Evolutionary conservation across 2,113 vertebrate genomes (phyloP).

Genomic region (Corydoras maculifer): DNA sequence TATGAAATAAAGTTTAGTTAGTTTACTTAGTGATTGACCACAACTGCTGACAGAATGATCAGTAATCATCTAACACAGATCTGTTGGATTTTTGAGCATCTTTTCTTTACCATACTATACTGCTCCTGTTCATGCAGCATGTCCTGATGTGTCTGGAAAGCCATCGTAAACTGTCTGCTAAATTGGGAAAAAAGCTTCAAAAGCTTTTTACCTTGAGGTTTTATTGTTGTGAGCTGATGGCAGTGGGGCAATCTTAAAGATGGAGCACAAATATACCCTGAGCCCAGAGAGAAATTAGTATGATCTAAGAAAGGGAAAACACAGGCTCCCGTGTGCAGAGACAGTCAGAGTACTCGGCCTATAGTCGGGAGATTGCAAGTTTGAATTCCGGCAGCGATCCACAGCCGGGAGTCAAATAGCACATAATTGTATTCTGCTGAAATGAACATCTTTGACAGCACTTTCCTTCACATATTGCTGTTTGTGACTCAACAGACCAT

Average conservation of each 20-base stretch:
- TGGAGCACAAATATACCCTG: conserved; percentile 21
- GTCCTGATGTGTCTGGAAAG: neutral
- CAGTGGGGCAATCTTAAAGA: conserved; percentile 45
- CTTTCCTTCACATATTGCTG: too few relatives aligned
- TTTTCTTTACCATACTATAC: neutral
- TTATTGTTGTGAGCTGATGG: conserved; percentile 13
- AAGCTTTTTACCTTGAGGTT: neutral
- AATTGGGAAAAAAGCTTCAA: conserved; percentile 9
- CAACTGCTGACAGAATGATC: too few relatives aligned
- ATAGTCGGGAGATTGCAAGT: neutral
- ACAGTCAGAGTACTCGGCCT: neutral
- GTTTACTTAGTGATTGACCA: too few relatives aligned
- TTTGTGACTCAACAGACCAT: neutral
- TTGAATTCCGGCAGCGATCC: neutral
- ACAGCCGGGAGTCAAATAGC: neutral
- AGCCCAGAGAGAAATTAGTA: conserved; percentile 21
- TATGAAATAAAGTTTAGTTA: too few relatives aligned
- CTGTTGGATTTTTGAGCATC: too few relatives aligned
- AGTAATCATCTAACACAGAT: too few relatives aligned
- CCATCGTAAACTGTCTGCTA: neutral
- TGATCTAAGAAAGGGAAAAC: conserved; percentile 26
- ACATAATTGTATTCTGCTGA: neutral
- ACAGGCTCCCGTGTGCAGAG: neutral
- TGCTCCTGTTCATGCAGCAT: neutral
- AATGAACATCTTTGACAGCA: neutral